phyloP scores from a whole-genome alignment of 2,797 vertebrate genomes.

The Aldrovandia affinis region DNA sequence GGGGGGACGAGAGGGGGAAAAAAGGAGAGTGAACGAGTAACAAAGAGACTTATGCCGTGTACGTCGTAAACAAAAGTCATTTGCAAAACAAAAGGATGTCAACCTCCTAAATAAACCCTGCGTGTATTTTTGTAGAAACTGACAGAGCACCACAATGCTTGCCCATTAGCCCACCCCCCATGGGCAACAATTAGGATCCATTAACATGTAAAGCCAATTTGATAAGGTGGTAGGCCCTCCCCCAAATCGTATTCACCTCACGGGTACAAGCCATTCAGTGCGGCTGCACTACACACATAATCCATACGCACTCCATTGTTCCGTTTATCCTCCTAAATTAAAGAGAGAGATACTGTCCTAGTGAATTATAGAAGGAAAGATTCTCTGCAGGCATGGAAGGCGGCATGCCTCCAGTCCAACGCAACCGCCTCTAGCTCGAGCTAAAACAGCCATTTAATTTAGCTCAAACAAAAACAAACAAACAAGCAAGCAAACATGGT shows the following conservation, averaged over 20 bases:
- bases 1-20: conserved; percentile 36
- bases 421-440: conserved; percentile 7
- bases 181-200: conserved; percentile 80
- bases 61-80: conserved; percentile 83
- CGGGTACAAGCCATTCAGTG: conserved; percentile 70
- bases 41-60: conserved; percentile 63
- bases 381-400: conserved; percentile 31
- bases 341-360: conserved; percentile 64
- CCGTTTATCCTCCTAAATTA: conserved; percentile 66
- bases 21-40: conserved; percentile 28
- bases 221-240: conserved; percentile 78
- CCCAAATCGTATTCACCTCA: conserved; percentile 75
- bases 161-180: conserved; percentile 67
- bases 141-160: conserved; percentile 49
- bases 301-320: conserved; percentile 77
- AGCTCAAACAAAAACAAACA: neutral
- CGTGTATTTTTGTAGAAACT: conserved; percentile 66
- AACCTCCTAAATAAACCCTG: conserved; percentile 74
- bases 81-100: conserved; percentile 82
- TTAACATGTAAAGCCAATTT: conserved; percentile 86
- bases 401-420: neutral
- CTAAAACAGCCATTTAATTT: conserved; percentile 29
- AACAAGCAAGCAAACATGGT: neutral
- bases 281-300: conserved; percentile 69
- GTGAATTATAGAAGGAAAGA: conserved; percentile 51